Evolutionary conservation across 2,797 vertebrate species (phyloP).

Genomic region (Sciaenops ocellatus): DNA sequence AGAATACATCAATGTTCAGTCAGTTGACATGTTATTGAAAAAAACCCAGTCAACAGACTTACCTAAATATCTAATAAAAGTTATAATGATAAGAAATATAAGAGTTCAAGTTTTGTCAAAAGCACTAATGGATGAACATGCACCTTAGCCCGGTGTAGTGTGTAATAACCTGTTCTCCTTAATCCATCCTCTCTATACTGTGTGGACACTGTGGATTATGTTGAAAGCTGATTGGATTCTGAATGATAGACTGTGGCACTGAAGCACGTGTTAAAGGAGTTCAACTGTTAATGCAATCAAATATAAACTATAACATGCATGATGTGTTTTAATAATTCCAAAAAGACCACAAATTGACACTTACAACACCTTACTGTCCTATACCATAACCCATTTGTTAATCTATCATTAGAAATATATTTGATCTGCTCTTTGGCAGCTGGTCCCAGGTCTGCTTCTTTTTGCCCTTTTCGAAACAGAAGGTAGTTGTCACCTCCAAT

Average conservation of each 20-base stretch:
- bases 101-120: too few relatives aligned
- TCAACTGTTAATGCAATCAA: not conserved
- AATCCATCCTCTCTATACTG: not conserved
- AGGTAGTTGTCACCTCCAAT: conserved; percentile 61
- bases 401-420: not conserved
- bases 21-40: too few relatives aligned
- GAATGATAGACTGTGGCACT: not conserved
- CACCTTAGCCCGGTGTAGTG: not conserved
- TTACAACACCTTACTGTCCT: not conserved
- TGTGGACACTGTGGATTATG: not conserved
- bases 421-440: not conserved
- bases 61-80: too few relatives aligned
- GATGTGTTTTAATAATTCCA: not conserved
- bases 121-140: not conserved
- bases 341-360: not conserved
- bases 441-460: not conserved
- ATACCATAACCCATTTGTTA: not conserved
- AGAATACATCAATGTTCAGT: too few relatives aligned
- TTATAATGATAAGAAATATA: too few relatives aligned
- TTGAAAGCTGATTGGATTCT: not conserved
- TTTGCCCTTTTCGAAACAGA: conserved; percentile 25
- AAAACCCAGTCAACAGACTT: too few relatives aligned
- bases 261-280: not conserved
- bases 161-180: not conserved
- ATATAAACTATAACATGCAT: not conserved